Conservation (phyloP, 2,888 invertebrate species). For the Lumbricus terrestris region DNA sequence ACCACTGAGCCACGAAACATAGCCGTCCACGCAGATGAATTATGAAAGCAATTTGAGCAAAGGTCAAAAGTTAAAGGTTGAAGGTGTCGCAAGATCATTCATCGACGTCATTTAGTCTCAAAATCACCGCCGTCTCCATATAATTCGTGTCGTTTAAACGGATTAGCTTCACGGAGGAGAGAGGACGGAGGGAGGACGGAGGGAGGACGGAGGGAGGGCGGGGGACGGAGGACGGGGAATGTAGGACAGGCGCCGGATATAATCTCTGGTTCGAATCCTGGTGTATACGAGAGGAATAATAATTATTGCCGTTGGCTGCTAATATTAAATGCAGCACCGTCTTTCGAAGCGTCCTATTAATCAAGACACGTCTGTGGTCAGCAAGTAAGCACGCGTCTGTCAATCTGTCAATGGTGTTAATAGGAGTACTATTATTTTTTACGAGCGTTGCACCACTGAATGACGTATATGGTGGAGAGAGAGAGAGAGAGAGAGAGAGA, state of each 20-base stretch:
- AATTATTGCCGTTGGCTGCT: no score
- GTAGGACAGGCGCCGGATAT: background rate
- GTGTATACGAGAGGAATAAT: no score
- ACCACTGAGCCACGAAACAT: background rate
- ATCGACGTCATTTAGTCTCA: background rate
- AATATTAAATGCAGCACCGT: background rate
- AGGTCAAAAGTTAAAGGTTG: background rate
- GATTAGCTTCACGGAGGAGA: no score
- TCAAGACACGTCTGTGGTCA: background rate
- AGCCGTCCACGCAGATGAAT: background rate
- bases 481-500: no score
- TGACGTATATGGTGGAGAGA: background rate
- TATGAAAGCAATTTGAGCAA: background rate
- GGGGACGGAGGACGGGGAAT: background rate
- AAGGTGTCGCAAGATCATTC: background rate
- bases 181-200: no score
- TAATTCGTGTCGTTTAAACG: background rate
- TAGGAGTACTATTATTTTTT: no score
- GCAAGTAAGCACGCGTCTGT: no score
- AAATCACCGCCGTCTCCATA: no score
- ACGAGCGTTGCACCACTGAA: background rate
- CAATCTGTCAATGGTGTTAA: no score
- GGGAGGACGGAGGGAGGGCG: no score
- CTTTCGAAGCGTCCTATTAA: background rate
- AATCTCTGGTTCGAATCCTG: background rate